Evolutionary conservation across 2,113 vertebrate species (phyloP).

Genomic region (Ciconia stormi): DNA sequence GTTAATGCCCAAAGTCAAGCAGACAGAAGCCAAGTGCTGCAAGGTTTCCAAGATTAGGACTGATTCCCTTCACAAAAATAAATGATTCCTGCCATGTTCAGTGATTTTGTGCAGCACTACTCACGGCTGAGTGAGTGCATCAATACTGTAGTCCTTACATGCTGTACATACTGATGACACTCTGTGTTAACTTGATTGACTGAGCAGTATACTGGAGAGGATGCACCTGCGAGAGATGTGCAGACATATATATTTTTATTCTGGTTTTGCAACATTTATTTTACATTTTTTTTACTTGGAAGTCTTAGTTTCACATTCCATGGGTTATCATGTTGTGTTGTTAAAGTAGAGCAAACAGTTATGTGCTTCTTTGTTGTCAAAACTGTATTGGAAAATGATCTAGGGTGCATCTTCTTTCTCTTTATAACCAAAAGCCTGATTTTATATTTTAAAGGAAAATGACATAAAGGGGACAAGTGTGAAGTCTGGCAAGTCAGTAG

Average conservation of each 20-base stretch:
- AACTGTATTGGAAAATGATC: constrained; percentile 65
- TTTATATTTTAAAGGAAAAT: constrained; percentile 67
- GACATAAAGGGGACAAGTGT: constrained; percentile 48
- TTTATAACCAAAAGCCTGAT: constrained; percentile 45
- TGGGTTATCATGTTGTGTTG: constrained; percentile 60
- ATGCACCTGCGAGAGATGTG: constrained; percentile 79
- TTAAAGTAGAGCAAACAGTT: constrained; percentile 72
- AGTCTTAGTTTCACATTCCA: constrained; percentile 66
- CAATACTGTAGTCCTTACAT: constrained; percentile 82
- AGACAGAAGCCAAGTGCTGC: constrained; percentile 82
- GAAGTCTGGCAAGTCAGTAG: constrained; percentile 60
- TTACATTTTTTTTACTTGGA: constrained; percentile 64
- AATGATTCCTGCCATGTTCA: constrained; percentile 86
- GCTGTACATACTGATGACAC: constrained; percentile 86
- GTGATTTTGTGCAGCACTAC: constrained; percentile 82
- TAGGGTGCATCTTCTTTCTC: constrained; percentile 59
- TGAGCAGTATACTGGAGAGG: constrained; percentile 76
- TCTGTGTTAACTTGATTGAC: constrained; percentile 84
- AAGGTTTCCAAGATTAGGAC: constrained; percentile 83
- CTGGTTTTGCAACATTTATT: constrained; percentile 74
- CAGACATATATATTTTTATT: constrained; percentile 78
- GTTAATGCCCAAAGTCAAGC: constrained; percentile 85
- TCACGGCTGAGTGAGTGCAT: constrained; percentile 83
- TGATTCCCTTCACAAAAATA: constrained; percentile 83
- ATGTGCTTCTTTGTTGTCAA: constrained; percentile 73